A percentile compares a stretch with the other conserved stretches of the same genome.
Conservation (phyloP, 2,113 vertebrate genomes). For the Bufo bufo region DNA sequence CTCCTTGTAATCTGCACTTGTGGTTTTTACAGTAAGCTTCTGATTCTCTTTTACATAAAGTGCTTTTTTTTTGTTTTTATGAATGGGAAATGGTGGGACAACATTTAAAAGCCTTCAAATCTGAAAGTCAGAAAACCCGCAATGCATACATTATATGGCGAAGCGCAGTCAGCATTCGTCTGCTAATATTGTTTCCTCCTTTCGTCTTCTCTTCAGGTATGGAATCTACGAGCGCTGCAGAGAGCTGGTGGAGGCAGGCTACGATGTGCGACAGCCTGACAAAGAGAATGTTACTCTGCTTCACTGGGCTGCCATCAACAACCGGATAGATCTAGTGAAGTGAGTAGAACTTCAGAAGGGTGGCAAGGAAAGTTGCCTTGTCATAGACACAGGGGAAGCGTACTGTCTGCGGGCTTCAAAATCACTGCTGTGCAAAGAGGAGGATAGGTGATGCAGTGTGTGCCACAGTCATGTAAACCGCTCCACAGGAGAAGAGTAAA, state of each 20-base stretch:
- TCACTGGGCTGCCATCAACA: conserved; percentile 99
- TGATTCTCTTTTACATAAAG: too few relatives aligned
- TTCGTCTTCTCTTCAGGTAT: conserved; percentile 75
- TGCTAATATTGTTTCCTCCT: neutral
- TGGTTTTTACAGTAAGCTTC: too few relatives aligned
- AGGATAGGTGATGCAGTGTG: too few relatives aligned
- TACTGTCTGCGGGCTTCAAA: neutral
- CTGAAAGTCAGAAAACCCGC: too few relatives aligned
- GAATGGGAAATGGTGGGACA: too few relatives aligned
- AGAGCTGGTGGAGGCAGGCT: conserved; percentile 97
- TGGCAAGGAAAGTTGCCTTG: neutral
- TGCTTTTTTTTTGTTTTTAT: too few relatives aligned
- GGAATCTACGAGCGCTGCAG: conserved; percentile 96
- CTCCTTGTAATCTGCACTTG: too few relatives aligned
- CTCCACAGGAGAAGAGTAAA: too few relatives aligned
- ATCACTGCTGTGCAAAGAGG: neutral
- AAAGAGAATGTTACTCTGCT: conserved; percentile 98
- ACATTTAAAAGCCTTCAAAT: too few relatives aligned
- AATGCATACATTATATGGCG: too few relatives aligned
- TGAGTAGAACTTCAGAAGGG: conserved; percentile 68
- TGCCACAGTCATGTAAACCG: too few relatives aligned
- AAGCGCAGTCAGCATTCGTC: neutral
- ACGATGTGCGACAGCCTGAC: conserved; percentile 95
- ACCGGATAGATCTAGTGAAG: conserved; percentile 98
- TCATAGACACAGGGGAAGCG: neutral